phyloP scores from a whole-genome alignment of 92 coral and sea anemone genomes.

The Epizoanthus illoricatus region DNA sequence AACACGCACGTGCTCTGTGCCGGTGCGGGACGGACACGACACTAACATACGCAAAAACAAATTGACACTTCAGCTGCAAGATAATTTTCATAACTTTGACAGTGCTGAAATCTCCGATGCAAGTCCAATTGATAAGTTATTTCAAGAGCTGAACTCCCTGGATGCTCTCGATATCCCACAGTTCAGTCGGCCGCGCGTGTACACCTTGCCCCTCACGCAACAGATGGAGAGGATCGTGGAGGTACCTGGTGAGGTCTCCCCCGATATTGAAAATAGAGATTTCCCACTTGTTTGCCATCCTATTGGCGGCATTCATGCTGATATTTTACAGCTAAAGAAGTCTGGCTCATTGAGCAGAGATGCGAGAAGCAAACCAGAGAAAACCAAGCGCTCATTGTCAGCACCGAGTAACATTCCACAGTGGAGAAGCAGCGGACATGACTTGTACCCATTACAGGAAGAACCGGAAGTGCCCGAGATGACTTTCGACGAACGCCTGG shows the following conservation, averaged over 20 bases:
- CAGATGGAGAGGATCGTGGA: conserved; percentile 39
- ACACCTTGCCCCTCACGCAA: conserved; percentile 25
- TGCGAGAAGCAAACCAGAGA: conserved; percentile 1
- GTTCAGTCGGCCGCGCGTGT: conserved; percentile 31
- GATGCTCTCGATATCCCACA: conserved; percentile 32
- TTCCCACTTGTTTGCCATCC: background rate
- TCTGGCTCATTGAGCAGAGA: conserved; percentile 27
- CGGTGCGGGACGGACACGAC: background rate
- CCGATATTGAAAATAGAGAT: conserved; percentile 22
- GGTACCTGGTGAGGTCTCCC: conserved; percentile 21
- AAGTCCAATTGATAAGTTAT: conserved; percentile 36
- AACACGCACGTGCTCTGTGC: background rate
- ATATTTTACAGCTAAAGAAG: background rate
- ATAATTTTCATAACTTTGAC: background rate
- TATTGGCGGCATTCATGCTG: background rate
- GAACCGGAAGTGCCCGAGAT: conserved; percentile 31
- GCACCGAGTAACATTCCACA: conserved; percentile 26
- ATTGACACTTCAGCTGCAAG: conserved; percentile 3
- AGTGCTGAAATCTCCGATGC: conserved; percentile 19
- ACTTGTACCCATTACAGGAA: conserved; percentile 29
- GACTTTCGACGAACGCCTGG: conserved; percentile 18
- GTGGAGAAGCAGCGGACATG: background rate
- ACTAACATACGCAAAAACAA: background rate
- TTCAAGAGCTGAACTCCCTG: conserved; percentile 15
- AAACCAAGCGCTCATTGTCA: conserved; percentile 24